Evolutionary conservation across 2,888 invertebrate species (phyloP).

Genomic region (Deilephila elpenor): DNA sequence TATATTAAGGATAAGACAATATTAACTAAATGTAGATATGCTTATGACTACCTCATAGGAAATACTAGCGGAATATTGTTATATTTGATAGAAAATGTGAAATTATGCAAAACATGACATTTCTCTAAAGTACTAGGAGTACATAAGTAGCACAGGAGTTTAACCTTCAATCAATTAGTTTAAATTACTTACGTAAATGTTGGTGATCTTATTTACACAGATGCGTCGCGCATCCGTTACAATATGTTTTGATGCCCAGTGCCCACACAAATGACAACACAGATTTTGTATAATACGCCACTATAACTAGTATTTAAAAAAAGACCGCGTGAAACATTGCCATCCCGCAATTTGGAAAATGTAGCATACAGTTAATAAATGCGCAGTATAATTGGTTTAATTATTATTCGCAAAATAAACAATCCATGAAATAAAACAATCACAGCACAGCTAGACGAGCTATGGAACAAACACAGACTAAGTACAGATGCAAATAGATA

Average conservation of each 20-base stretch:
- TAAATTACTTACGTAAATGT: conserved; percentile 44
- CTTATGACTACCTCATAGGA: neutral
- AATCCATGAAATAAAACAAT: conserved; percentile 27
- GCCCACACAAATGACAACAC: conserved; percentile 14
- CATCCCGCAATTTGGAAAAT: neutral
- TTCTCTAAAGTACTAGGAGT: conserved; percentile 1
- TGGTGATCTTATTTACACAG: conserved; percentile 28
- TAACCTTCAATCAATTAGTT: conserved; percentile 49
- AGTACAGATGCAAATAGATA: too few species aligned
- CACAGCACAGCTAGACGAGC: too few species aligned
- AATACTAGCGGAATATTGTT: neutral
- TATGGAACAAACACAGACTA: too few species aligned
- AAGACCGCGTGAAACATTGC: neutral
- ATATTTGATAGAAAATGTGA: neutral
- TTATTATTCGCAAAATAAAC: conserved; percentile 28
- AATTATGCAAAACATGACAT: neutral
- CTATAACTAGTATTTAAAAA: neutral
- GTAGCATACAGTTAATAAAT: neutral
- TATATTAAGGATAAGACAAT: too few species aligned
- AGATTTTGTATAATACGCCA: conserved; percentile 6
- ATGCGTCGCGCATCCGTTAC: conserved; percentile 27
- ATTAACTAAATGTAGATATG: neutral
- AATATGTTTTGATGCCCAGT: conserved; percentile 26
- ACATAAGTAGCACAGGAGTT: conserved; percentile 15
- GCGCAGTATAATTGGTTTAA: conserved; percentile 2